These are phyloP conservation scores for Tetragonisca angustula DNA, from an alignment of 2,888 invertebrate genomes.

Conservation along the genomic window DNA sequence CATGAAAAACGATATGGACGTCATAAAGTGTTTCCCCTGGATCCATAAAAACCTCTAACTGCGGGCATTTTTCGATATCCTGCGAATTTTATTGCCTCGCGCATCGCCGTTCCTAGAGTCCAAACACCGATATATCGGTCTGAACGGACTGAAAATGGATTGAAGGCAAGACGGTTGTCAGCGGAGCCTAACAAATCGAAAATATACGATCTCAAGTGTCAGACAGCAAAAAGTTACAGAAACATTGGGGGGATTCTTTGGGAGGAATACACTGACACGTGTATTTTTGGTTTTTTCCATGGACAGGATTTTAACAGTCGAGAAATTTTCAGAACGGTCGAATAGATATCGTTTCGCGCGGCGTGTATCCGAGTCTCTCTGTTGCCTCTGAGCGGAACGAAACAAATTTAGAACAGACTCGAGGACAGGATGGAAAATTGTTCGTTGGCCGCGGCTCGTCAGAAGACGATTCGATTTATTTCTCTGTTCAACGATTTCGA, in stretches of 20 bases:
- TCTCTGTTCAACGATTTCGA: conserved; percentile 28
- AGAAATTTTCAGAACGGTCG: not conserved
- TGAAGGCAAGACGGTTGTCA: not conserved
- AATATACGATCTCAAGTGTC: too few relatives aligned
- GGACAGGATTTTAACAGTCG: not conserved
- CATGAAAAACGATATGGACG: conserved; percentile 17
- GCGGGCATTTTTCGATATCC: not conserved
- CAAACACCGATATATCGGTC: not conserved
- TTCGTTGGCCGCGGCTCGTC: conserved; percentile 37
- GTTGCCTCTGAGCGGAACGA: conserved; percentile 20
- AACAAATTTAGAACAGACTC: conserved; percentile 54
- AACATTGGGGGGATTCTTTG: not conserved
- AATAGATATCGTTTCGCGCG: not conserved
- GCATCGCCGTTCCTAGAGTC: not conserved
- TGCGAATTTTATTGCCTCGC: not conserved
- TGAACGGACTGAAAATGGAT: not conserved
- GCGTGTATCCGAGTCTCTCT: conserved; percentile 38
- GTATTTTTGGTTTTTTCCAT: too few relatives aligned
- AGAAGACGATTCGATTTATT: conserved; percentile 49
- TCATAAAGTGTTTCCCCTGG: conserved; percentile 7
- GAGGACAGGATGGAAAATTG: conserved; percentile 51
- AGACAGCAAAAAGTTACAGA: too few relatives aligned
- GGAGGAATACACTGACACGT: too few relatives aligned
- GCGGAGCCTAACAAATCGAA: too few relatives aligned
- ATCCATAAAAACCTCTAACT: conserved; percentile 9